phyloP scores from a whole-genome alignment of 2,113 vertebrate genomes.

The Oostethus manadensis region DNA sequence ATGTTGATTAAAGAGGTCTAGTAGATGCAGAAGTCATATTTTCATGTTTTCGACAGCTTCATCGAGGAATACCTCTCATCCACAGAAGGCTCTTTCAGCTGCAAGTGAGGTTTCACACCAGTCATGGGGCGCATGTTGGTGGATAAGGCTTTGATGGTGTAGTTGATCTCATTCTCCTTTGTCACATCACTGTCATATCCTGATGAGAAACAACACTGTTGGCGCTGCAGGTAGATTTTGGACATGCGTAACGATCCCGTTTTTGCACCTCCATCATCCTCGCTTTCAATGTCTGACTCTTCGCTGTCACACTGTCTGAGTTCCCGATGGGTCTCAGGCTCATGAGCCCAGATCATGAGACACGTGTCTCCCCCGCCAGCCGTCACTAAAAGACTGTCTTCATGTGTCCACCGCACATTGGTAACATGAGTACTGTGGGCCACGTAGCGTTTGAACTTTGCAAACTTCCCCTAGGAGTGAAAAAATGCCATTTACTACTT shows the following conservation, averaged over 20 bases:
- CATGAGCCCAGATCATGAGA: slow-evolving; percentile 93
- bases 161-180: slow-evolving; percentile 92
- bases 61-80: slow-evolving; percentile 86
- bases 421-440: slow-evolving; percentile 96
- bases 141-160: slow-evolving; percentile 97
- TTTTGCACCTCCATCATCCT: slow-evolving; percentile 89
- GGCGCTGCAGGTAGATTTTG: neutral
- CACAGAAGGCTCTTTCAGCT: slow-evolving; percentile 89
- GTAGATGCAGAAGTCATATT: slow-evolving; percentile 3
- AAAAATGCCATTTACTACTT: slow-evolving; percentile 34
- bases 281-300: slow-evolving; percentile 93
- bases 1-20: slow-evolving; percentile 24
- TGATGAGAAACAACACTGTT: slow-evolving; percentile 41
- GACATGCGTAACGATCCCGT: neutral
- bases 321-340: slow-evolving; percentile 82
- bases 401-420: slow-evolving; percentile 90
- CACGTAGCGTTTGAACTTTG: slow-evolving; percentile 93
- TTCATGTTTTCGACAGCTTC: neutral
- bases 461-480: slow-evolving; percentile 84
- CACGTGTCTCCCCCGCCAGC: slow-evolving; percentile 89
- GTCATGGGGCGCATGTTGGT: slow-evolving; percentile 90
- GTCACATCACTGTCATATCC: slow-evolving; percentile 98
- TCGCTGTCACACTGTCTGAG: slow-evolving; percentile 88
- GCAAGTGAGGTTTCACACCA: slow-evolving; percentile 92
- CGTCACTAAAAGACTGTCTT: slow-evolving; percentile 87